Percentiles rank a stretch among this genome's conserved stretches.
These are phyloP conservation scores for Orbicella faveolata DNA, from an alignment of 64 coral and sea anemone genomes.

Conservation along the genomic window DNA sequence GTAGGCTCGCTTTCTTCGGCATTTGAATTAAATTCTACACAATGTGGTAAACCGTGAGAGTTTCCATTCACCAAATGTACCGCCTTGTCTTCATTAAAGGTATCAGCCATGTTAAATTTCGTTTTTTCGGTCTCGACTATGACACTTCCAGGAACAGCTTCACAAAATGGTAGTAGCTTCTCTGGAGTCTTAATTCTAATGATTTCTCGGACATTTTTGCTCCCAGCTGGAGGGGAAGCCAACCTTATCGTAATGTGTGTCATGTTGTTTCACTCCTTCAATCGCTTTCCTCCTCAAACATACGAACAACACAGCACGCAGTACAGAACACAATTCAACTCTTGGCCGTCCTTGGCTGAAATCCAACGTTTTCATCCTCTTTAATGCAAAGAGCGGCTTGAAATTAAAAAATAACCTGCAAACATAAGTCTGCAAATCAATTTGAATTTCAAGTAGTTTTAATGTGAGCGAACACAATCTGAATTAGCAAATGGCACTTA, in stretches of 20 bases:
- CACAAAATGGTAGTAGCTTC: constrained; percentile 27
- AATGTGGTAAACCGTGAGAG: neutral
- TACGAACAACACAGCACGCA: neutral
- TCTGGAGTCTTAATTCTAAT: constrained; percentile 67
- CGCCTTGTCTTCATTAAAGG: neutral
- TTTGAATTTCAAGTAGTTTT: constrained; percentile 17
- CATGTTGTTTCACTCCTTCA: constrained; percentile 16
- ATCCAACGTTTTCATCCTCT: constrained; percentile 30
- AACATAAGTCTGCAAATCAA: neutral
- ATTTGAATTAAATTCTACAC: neutral
- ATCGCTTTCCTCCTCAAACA: neutral
- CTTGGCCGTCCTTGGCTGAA: neutral
- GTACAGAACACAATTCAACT: neutral
- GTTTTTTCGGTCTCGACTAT: neutral
- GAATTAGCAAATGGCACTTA: neutral
- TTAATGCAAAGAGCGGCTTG: neutral
- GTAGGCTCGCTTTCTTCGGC: neutral
- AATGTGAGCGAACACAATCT: neutral
- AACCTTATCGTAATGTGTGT: constrained; percentile 55
- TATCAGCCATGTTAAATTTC: neutral
- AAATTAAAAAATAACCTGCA: neutral
- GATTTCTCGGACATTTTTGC: constrained; percentile 33
- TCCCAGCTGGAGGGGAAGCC: constrained; percentile 23
- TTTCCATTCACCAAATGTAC: neutral
- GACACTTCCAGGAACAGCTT: neutral